These are phyloP conservation scores for Ailurus styani DNA, from an alignment of 2,113 vertebrate genomes.

Conservation along the genomic window DNA sequence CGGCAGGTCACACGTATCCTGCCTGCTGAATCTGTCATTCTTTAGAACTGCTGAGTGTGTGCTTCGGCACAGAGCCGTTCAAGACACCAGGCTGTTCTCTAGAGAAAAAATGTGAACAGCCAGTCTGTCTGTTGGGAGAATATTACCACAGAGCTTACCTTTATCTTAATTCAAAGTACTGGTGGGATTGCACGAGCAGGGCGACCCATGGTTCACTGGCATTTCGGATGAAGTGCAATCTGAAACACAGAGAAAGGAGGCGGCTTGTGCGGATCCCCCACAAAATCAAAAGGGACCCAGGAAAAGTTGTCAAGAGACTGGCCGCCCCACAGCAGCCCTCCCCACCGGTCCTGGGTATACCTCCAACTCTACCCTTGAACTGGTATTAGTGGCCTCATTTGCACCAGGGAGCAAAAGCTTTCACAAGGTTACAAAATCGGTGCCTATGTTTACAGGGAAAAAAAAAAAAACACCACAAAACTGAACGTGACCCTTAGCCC, in stretches of 20 bases:
- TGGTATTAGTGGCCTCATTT: not conserved
- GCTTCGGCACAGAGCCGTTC: not conserved
- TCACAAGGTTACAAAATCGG: not conserved
- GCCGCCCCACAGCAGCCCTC: not conserved
- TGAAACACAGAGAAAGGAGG: not conserved
- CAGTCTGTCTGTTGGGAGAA: not conserved
- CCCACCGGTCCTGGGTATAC: rapidly evolving
- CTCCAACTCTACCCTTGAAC: rapidly evolving
- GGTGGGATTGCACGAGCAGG: not conserved
- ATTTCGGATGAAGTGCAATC: not conserved
- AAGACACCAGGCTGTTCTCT: not conserved
- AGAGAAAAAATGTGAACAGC: not conserved
- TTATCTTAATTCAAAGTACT: not conserved
- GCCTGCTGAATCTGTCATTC: not conserved
- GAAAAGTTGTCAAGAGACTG: not conserved
- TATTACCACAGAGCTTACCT: not conserved
- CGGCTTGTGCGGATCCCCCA: rapidly evolving
- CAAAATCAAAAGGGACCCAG: not conserved
- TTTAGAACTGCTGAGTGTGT: not conserved
- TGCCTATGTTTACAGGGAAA: not conserved
- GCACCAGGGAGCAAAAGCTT: not conserved
- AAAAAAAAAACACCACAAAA: no score
- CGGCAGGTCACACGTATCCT: not conserved
- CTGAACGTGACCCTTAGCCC: not conserved
- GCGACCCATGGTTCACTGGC: not conserved